Evolutionary conservation across 2,888 invertebrate genomes (phyloP).

Genomic region (Sisyra nigra): DNA sequence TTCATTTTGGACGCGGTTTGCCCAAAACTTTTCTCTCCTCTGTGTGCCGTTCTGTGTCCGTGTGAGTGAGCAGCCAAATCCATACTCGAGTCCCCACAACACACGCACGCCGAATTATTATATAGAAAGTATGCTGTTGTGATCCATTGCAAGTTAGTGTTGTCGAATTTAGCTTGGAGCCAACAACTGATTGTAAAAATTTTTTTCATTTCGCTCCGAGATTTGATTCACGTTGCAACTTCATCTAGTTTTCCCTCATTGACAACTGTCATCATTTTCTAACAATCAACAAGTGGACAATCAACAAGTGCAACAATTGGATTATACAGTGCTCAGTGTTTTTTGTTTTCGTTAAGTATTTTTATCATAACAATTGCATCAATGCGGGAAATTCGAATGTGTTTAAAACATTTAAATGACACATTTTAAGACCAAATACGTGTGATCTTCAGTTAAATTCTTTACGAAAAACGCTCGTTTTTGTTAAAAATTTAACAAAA

Average conservation of each 20-base stretch:
- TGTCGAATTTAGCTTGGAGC: slow-evolving; percentile 9
- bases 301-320: background rate
- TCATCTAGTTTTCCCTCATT: background rate
- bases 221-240: slow-evolving; percentile 4
- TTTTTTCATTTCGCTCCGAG: slow-evolving; percentile 4
- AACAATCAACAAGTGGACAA: background rate
- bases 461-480: background rate
- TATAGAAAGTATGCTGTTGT: slow-evolving; percentile 7
- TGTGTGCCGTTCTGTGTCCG: too few relatives aligned
- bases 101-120: background rate
- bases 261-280: background rate
- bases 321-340: background rate
- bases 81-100: too few relatives aligned
- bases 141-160: slow-evolving; percentile 4
- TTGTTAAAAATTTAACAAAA: background rate
- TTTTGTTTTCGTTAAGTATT: background rate
- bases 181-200: background rate
- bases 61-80: too few relatives aligned
- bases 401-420: background rate
- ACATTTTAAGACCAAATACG: background rate
- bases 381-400: background rate
- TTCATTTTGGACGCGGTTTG: too few relatives aligned
- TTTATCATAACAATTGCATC: background rate
- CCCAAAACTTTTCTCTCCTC: too few relatives aligned
- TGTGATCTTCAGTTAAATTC: background rate